phyloP scores from a whole-genome alignment of 1,140 invertebrate genomes.

The Drosophila ogumai region DNA sequence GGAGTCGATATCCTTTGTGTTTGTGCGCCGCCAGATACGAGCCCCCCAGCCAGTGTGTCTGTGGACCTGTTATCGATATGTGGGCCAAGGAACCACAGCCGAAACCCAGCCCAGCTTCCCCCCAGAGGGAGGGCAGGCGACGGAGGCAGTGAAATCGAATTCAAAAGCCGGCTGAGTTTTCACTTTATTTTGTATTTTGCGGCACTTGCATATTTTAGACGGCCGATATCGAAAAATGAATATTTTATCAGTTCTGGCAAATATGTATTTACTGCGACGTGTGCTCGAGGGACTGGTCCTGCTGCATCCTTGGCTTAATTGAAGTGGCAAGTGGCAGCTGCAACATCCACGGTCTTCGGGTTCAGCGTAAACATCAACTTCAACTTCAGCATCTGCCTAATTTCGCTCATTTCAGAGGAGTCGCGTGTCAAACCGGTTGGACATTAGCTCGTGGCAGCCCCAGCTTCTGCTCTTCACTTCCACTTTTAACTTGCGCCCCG shows the following conservation, averaged over 20 bases:
- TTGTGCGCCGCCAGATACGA: slow-evolving; percentile 58
- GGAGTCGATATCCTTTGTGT: slow-evolving; percentile 79
- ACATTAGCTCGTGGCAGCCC: slow-evolving; percentile 33
- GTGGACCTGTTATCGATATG: slow-evolving; percentile 55
- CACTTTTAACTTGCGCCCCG: slow-evolving; percentile 8
- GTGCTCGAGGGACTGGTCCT: slow-evolving; percentile 22
- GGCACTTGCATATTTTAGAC: slow-evolving; percentile 44
- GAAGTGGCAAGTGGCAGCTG: slow-evolving; percentile 33
- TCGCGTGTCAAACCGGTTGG: slow-evolving; percentile 53
- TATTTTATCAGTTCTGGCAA: slow-evolving; percentile 60
- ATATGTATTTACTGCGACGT: slow-evolving; percentile 27
- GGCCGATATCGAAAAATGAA: slow-evolving; percentile 68
- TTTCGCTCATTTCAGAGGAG: slow-evolving; percentile 28
- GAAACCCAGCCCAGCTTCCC: slow-evolving; percentile 14
- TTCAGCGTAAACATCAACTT: not conserved
- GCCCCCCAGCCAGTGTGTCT: not conserved
- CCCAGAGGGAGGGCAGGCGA: not conserved
- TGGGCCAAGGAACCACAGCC: slow-evolving; percentile 46
- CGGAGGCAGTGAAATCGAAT: slow-evolving; percentile 56
- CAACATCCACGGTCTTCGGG: slow-evolving; percentile 7
- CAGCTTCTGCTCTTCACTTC: slow-evolving; percentile 17
- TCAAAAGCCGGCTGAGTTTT: slow-evolving; percentile 62
- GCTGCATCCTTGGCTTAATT: slow-evolving; percentile 42
- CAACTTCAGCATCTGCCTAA: slow-evolving; percentile 46
- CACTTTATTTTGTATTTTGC: slow-evolving; percentile 31